A percentile compares a stretch with the other conserved stretches of the same genome.
Evolutionary conservation across 2,113 vertebrate genomes (phyloP).

Genomic region (Bagarius yarrelli): DNA sequence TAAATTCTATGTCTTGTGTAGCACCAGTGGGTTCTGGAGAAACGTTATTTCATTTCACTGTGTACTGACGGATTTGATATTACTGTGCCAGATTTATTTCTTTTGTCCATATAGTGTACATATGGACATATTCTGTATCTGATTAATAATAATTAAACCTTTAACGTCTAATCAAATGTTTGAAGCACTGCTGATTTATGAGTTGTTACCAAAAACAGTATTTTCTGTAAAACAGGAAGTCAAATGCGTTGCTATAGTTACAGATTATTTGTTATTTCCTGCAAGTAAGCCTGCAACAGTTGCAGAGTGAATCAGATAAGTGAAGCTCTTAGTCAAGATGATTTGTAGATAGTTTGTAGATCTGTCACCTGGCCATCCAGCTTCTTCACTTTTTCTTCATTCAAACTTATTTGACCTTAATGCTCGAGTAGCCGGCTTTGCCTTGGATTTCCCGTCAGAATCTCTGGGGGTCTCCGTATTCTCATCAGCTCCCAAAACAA

Average conservation of each 20-base stretch:
- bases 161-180: too few species aligned
- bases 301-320: slow-evolving; percentile 3
- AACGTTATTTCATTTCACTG: too few species aligned
- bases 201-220: neutral
- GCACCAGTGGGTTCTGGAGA: too few species aligned
- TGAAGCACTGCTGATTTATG: neutral
- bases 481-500: slow-evolving; percentile 26
- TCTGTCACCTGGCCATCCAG: neutral
- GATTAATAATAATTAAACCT: too few species aligned
- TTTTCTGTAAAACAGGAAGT: slow-evolving; percentile 55
- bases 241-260: slow-evolving; percentile 56
- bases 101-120: too few species aligned
- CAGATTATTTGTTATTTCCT: slow-evolving; percentile 65
- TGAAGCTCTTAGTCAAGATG: neutral
- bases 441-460: slow-evolving; percentile 20
- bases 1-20: too few species aligned
- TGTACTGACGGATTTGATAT: too few species aligned
- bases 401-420: neutral
- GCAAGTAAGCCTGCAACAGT: slow-evolving; percentile 36
- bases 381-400: neutral
- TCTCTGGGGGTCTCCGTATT: slow-evolving; percentile 33
- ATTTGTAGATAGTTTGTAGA: neutral
- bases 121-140: too few species aligned
- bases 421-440: neutral
- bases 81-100: too few species aligned